Percentiles rank a stretch among this genome's conserved stretches.
Conservation (phyloP, 2,113 vertebrate species). For the Periophthalmodon schlosseri region DNA sequence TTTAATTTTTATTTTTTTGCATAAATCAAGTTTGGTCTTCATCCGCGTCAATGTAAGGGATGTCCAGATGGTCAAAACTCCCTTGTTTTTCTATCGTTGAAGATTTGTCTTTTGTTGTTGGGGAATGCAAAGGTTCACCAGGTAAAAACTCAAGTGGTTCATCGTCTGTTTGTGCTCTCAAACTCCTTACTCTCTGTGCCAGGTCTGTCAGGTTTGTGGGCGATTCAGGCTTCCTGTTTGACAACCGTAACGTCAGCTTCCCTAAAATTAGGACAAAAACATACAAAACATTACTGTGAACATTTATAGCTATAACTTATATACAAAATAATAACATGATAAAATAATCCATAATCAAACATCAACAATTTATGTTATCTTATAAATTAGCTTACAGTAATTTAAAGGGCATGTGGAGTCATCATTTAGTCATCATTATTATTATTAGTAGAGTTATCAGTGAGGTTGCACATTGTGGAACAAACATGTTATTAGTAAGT, state of each 20-base stretch:
- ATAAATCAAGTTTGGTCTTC: conserved; percentile 33
- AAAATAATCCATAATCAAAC: neutral
- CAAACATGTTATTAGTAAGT: too few species aligned
- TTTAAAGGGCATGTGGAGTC: neutral
- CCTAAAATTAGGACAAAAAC: conserved; percentile 45
- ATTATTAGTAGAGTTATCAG: neutral
- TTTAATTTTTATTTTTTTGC: neutral
- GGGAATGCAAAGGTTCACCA: conserved; percentile 23
- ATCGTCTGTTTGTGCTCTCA: conserved; percentile 14
- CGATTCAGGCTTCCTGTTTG: conserved; percentile 29
- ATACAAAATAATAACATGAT: neutral
- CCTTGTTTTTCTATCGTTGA: conserved; percentile 47
- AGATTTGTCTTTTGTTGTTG: conserved; percentile 67
- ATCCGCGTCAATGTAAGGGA: conserved; percentile 79
- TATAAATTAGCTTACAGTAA: neutral
- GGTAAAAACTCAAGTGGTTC: conserved; percentile 59
- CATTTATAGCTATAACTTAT: neutral
- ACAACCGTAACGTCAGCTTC: conserved; percentile 21
- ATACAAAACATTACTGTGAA: neutral
- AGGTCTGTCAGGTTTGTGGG: conserved; percentile 42
- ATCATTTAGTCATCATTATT: neutral
- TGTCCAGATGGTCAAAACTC: conserved; percentile 81
- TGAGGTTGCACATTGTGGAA: too few species aligned
- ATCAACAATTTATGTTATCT: neutral
- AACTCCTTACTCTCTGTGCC: conserved; percentile 29